Evolutionary conservation across 2,113 vertebrate genomes (phyloP).

Genomic region (Furnarius figulus): DNA sequence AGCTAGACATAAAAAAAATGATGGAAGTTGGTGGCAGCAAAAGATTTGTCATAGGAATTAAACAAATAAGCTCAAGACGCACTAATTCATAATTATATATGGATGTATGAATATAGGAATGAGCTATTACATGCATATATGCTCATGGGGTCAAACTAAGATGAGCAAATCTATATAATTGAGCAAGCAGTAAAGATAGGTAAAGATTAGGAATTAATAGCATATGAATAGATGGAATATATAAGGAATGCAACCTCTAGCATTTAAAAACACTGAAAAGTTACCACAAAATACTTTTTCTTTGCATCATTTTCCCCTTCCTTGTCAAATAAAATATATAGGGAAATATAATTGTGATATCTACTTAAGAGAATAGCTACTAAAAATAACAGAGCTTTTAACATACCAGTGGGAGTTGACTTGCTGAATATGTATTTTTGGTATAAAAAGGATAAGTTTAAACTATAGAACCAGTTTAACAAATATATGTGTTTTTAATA

Average conservation of each 20-base stretch:
- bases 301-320: accelerated
- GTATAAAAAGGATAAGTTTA: not conserved
- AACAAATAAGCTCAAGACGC: not conserved
- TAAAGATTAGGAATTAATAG: not conserved
- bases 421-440: not conserved
- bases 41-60: not conserved
- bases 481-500: not conserved
- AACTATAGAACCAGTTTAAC: not conserved
- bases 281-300: not conserved
- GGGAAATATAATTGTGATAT: not conserved
- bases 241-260: not conserved
- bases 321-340: not conserved
- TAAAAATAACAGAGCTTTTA: not conserved
- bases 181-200: not conserved
- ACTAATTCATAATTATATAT: not conserved
- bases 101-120: not conserved
- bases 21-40: accelerated
- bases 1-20: not conserved
- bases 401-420: not conserved
- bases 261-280: not conserved
- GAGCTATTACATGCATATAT: not conserved
- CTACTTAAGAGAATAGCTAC: not conserved
- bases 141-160: not conserved
- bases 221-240: not conserved
- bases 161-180: not conserved